Conservation (phyloP, 2,797 vertebrate genomes). For the Acipenser ruthenus region DNA sequence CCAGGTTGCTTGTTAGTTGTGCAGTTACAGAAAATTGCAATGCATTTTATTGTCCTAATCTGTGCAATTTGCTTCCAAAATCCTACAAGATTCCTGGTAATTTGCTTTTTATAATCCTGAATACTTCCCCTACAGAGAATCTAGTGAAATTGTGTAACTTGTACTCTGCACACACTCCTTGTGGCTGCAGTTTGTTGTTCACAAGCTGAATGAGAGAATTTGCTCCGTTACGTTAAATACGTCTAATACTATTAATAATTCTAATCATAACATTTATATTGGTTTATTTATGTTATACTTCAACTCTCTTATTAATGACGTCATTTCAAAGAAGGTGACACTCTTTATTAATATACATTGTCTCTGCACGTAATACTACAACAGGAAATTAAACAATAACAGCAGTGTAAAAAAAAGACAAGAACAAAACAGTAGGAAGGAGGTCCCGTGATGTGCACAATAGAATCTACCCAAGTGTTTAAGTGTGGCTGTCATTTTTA, state of each 20-base stretch:
- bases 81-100: background rate
- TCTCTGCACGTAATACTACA: background rate
- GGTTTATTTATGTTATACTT: no score
- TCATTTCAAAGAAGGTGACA: background rate
- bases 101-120: background rate
- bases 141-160: background rate
- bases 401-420: background rate
- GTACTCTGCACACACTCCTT: background rate
- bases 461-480: conserved; percentile 41
- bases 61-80: background rate
- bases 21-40: background rate
- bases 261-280: no score
- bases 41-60: background rate
- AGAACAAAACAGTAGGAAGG: conserved; percentile 25
- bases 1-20: background rate
- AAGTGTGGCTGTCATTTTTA: conserved; percentile 62
- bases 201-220: no score
- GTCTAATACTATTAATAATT: no score
- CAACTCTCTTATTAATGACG: no score
- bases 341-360: background rate
- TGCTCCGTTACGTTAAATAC: no score
- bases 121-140: background rate
- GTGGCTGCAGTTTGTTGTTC: background rate
- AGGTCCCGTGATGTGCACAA: conserved; percentile 25
- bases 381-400: background rate